Base-by-base conservation (phyloP, 2,797 vertebrate species). In the Odontamblyopus rebecca region DNA sequence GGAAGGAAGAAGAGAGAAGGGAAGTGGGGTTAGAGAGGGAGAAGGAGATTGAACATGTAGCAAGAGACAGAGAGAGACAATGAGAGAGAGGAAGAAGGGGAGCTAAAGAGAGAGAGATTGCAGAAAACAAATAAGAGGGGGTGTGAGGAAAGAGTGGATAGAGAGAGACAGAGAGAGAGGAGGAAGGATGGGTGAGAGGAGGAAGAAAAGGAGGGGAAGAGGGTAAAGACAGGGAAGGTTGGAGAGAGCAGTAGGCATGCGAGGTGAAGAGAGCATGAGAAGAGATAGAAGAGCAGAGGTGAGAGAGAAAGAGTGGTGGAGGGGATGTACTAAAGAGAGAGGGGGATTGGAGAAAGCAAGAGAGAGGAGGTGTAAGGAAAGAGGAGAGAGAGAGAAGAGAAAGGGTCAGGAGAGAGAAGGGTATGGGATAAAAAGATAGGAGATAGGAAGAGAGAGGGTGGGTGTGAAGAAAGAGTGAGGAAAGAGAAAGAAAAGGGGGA, bases 371-470 rank as follows among this genome's bases (percentile, higher is more conserved):
- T 8, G 19, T 2, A 12, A 44, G 41, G 11, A 44, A 44, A 44
- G 9, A 44, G 3, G 13, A 7, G 23, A 23, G 56, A 70, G 63
- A 59, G 51, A 56, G 48, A n/a, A 44, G 16, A 23, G 6, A 16
- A 23, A n/a, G 18, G n/a, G 53, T 61, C 67, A 78, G 83, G 19
- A 51, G 15, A 51, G 50, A 51, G 48, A 51, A 18, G 16, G 50
- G 19, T 1, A 6, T 35, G 60, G 7, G 27, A 0, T 7, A 27
- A 9, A 60, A 26, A 60, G 13, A 61, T 27, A 16, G 26, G 41
- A 44, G 41, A 15, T 13, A 15, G 13, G 44, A 15, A 48, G 44
- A 48, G 44, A 48, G 13, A 48, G 13, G 23, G n/a, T 12, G 0
- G 4, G 4, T 13, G 23, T 4, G 9, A 8, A 57, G 62, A 70